Conservation (phyloP, 2,888 invertebrate genomes). For the Linyphia triangularis region DNA sequence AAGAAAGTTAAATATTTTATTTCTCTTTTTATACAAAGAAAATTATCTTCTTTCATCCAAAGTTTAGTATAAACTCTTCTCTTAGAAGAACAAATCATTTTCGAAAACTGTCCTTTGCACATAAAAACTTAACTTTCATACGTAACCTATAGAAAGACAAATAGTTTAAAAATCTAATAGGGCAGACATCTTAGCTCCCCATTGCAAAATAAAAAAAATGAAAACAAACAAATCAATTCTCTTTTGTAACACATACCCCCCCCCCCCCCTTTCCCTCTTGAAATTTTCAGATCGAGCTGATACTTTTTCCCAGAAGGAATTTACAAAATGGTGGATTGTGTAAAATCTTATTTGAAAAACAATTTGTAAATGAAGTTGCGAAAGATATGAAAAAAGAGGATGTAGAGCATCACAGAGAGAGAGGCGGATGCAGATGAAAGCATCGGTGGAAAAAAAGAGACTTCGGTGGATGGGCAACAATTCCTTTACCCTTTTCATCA, state of each 20-base stretch:
- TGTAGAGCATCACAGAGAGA: constrained; percentile 26
- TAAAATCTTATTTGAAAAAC: constrained; percentile 37
- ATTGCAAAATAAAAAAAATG: too few species aligned
- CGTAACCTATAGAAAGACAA: too few species aligned
- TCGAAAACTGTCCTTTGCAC: too few species aligned
- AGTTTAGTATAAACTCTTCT: too few species aligned
- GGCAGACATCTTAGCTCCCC: too few species aligned
- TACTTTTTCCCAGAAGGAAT: neutral
- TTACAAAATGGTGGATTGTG: constrained; percentile 17
- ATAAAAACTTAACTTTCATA: too few species aligned
- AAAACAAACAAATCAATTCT: neutral
- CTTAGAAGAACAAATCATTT: too few species aligned
- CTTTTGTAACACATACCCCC: neutral
- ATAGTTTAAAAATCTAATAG: too few species aligned
- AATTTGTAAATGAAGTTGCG: constrained; percentile 56
- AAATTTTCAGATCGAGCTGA: neutral
- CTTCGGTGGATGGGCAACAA: constrained; percentile 55
- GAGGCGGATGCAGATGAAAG: constrained; percentile 3
- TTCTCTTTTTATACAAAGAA: too few species aligned
- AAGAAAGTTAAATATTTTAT: too few species aligned
- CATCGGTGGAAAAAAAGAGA: neutral
- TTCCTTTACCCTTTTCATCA: constrained; percentile 67
- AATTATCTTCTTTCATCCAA: too few species aligned
- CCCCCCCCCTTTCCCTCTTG: neutral
- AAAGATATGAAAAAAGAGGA: constrained; percentile 22